These are phyloP conservation scores for Porites lobata DNA, from an alignment of 92 coral and sea anemone species.

Conservation along the genomic window DNA sequence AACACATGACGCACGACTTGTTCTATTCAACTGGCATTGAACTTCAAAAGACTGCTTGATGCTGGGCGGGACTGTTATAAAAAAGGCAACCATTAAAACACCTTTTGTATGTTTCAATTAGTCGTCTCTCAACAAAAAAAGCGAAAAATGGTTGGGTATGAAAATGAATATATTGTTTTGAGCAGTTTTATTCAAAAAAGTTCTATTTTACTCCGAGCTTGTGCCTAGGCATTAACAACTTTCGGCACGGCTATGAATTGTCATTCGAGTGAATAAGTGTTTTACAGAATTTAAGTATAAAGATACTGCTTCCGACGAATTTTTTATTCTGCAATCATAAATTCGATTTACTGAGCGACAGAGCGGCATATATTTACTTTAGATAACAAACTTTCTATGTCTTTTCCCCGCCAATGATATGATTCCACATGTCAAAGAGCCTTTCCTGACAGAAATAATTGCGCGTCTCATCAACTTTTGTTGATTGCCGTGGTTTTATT, in stretches of 20 bases:
- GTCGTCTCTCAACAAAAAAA: background rate
- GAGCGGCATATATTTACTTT: slow-evolving; percentile 21
- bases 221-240: background rate
- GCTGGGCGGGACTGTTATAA: background rate
- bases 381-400: background rate
- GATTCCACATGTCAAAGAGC: background rate
- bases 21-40: slow-evolving; percentile 17
- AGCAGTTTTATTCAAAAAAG: background rate
- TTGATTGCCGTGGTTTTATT: slow-evolving; percentile 5
- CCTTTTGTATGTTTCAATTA: background rate
- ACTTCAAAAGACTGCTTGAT: slow-evolving; percentile 19
- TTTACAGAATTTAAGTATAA: background rate
- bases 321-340: background rate
- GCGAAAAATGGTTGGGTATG: background rate
- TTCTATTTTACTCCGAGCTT: background rate
- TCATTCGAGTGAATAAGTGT: slow-evolving; percentile 6
- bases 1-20: slow-evolving; percentile 23
- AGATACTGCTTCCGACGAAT: slow-evolving; percentile 8
- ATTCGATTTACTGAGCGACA: slow-evolving; percentile 11
- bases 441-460: background rate
- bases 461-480: background rate
- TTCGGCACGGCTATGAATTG: background rate
- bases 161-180: background rate
- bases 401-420: background rate
- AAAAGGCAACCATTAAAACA: background rate